Conservation (phyloP, 2,888 invertebrate genomes). For the Eugnorisma glareosa region DNA sequence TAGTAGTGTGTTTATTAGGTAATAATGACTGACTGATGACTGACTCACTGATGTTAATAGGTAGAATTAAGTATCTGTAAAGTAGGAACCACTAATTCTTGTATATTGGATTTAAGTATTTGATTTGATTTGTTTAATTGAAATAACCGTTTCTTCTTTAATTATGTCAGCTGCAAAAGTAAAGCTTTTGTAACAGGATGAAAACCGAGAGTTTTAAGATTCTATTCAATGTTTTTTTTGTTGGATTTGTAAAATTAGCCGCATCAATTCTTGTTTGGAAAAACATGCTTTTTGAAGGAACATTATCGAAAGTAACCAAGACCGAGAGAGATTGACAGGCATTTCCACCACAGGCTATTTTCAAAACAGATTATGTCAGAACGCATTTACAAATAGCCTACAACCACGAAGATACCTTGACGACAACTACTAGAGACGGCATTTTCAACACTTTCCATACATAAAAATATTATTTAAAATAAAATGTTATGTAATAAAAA, state of each 20-base stretch:
- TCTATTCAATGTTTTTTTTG: background rate
- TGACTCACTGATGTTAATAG: too few species aligned
- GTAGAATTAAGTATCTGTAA: too few species aligned
- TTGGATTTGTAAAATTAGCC: background rate
- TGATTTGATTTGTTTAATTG: too few species aligned
- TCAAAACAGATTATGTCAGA: constrained; percentile 12
- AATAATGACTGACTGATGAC: too few species aligned
- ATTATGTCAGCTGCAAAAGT: background rate
- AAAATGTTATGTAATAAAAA: too few species aligned
- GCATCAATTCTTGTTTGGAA: background rate
- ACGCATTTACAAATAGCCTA: background rate
- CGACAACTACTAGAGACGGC: background rate
- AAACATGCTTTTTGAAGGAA: background rate
- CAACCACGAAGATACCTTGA: background rate
- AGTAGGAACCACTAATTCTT: too few species aligned
- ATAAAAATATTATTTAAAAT: background rate
- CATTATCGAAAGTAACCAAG: background rate
- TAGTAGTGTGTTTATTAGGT: too few species aligned
- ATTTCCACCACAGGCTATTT: constrained; percentile 31
- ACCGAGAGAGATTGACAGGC: constrained; percentile 21
- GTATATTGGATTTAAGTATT: too few species aligned
- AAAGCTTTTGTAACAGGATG: background rate
- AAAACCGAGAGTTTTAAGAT: background rate
- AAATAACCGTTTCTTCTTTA: too few species aligned
- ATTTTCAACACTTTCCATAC: background rate